A percentile compares a stretch with the other conserved stretches of the same genome.
phyloP scores from a whole-genome alignment of 2,113 vertebrate genomes.

The Strix aluco region DNA sequence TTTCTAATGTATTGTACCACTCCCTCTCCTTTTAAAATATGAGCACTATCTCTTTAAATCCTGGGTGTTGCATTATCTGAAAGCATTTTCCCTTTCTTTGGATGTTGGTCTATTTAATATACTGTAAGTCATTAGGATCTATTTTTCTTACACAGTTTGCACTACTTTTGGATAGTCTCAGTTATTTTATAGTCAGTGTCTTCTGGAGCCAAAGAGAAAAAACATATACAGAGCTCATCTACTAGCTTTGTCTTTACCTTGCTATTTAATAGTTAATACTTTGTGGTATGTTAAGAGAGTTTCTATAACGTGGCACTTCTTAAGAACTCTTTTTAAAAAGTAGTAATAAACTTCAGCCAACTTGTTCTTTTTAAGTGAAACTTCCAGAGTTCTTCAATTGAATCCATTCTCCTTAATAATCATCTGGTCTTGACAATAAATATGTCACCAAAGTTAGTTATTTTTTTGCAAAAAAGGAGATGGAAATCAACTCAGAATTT shows the following conservation, averaged over 20 bases:
- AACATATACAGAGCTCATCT: background rate
- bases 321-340: slow-evolving; percentile 46
- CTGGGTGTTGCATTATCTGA: background rate
- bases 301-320: slow-evolving; percentile 59
- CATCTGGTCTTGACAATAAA: slow-evolving; percentile 44
- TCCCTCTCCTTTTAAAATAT: background rate
- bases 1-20: background rate
- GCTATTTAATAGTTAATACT: slow-evolving; percentile 50
- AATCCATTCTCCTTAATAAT: slow-evolving; percentile 50
- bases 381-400: slow-evolving; percentile 24
- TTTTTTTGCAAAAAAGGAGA: slow-evolving; percentile 1
- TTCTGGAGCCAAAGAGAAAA: slow-evolving; percentile 27
- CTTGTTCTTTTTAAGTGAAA: slow-evolving; percentile 51
- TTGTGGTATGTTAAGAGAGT: slow-evolving; percentile 25
- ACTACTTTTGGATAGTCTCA: slow-evolving; percentile 10
- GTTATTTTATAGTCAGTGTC: slow-evolving; percentile 17
- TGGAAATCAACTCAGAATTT: background rate
- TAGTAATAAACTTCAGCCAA: slow-evolving; percentile 44
- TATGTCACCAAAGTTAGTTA: slow-evolving; percentile 25
- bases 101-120: background rate
- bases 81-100: slow-evolving; percentile 6
- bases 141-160: slow-evolving; percentile 10
- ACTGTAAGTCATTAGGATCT: background rate
- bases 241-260: slow-evolving; percentile 40
- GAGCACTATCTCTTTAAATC: background rate